Percentiles rank a stretch among this genome's conserved stretches.
Evolutionary conservation across 2,888 invertebrate species (phyloP).

Genomic region (Zootermopsis nevadensis): DNA sequence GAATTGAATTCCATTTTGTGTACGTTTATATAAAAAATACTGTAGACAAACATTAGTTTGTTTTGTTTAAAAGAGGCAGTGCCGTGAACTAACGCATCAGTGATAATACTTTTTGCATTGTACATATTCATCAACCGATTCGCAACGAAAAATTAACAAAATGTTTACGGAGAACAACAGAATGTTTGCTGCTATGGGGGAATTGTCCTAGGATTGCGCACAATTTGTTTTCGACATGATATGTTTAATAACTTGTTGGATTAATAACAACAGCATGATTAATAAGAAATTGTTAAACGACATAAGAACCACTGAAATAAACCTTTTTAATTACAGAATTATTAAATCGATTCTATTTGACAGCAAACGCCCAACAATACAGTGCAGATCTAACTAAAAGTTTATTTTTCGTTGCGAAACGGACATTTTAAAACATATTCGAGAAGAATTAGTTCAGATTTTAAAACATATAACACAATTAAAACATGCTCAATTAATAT

Average conservation of each 20-base stretch:
- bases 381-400: no score
- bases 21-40: constrained; percentile 30
- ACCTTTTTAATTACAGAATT: no score
- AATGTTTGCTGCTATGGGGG: no score
- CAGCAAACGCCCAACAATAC: no score
- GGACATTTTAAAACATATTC: neutral
- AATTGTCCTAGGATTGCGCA: no score
- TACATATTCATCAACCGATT: neutral
- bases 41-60: neutral
- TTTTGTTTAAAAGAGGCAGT: constrained; percentile 6
- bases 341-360: no score
- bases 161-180: neutral
- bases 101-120: neutral
- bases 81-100: neutral
- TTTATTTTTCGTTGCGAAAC: constrained; percentile 23
- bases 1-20: constrained; percentile 44
- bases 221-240: no score
- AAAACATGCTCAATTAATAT: constrained; percentile 50
- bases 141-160: constrained; percentile 7
- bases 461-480: constrained; percentile 23
- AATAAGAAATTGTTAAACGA: no score
- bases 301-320: no score
- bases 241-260: no score
- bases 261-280: no score
- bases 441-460: neutral